Percentiles rank a stretch among this genome's conserved stretches.
These are phyloP conservation scores for Mesaphorura yosii DNA, from an alignment of 1,140 invertebrate species.

Conservation along the genomic window DNA sequence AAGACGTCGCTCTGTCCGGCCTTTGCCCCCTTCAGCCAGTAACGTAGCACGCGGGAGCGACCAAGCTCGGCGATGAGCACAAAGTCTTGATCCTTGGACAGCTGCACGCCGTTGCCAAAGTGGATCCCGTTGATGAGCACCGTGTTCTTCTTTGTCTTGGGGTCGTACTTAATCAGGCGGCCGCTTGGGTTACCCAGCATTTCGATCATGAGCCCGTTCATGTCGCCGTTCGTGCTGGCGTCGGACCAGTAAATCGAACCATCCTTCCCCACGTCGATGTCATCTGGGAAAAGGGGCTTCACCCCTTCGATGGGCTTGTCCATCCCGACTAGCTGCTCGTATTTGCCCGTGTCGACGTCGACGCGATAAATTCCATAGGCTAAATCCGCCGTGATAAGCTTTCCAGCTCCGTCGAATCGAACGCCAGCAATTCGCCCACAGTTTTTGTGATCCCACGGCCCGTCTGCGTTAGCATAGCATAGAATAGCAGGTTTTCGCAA, in stretches of 20 bases:
- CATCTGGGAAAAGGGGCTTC: constrained; percentile 42
- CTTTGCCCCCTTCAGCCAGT: too few species aligned
- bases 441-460: constrained; percentile 52
- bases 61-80: constrained; percentile 55
- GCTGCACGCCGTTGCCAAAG: constrained; percentile 64
- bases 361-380: constrained; percentile 70
- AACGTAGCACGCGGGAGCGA: constrained; percentile 39
- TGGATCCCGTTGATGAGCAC: constrained; percentile 56
- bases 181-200: constrained; percentile 37
- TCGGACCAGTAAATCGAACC: constrained; percentile 69
- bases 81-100: constrained; percentile 60
- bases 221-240: constrained; percentile 36
- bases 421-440: constrained; percentile 72
- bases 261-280: constrained; percentile 53
- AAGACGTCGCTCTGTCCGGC: too few species aligned
- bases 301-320: constrained; percentile 43
- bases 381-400: constrained; percentile 60
- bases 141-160: constrained; percentile 46
- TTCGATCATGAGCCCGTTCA: constrained; percentile 34
- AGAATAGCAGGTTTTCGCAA: too few species aligned
- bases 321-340: background rate
- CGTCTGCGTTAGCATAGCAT: constrained; percentile 41
- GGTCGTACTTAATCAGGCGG: constrained; percentile 51
- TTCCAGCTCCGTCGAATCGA: constrained; percentile 54
- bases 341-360: constrained; percentile 43